Conservation (phyloP, 2,888 invertebrate genomes). For the Cenopis cana region DNA sequence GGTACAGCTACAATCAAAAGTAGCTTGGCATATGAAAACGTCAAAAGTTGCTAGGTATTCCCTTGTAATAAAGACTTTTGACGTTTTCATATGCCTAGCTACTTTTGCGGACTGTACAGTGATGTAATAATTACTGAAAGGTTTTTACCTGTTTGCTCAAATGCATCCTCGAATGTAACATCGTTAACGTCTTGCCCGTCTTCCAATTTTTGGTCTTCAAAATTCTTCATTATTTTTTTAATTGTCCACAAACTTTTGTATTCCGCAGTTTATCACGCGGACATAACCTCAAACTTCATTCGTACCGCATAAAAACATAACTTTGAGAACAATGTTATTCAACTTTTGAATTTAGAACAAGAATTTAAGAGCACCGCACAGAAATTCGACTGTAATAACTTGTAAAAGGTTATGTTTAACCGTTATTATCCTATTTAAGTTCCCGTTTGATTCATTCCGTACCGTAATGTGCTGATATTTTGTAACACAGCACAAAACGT, state of each 20-base stretch:
- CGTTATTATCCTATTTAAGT: not conserved
- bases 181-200: conserved; percentile 55
- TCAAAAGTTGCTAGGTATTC: too few relatives aligned
- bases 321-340: not conserved
- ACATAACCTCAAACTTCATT: conserved; percentile 24
- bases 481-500: not conserved
- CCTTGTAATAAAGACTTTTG: too few relatives aligned
- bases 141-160: conserved; percentile 74
- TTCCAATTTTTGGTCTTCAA: conserved; percentile 54
- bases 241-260: not conserved
- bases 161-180: conserved; percentile 75
- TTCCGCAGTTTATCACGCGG: conserved; percentile 4
- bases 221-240: conserved; percentile 34
- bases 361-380: not conserved
- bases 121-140: conserved; percentile 1
- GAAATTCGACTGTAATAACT: not conserved
- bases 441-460: not conserved
- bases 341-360: not conserved
- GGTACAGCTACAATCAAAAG: too few relatives aligned
- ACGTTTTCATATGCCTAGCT: too few relatives aligned
- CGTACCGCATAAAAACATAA: conserved; percentile 1
- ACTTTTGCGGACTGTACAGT: too few relatives aligned
- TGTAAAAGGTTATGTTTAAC: not conserved
- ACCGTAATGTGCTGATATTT: not conserved
- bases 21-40: too few relatives aligned